Conservation (phyloP, 2,113 vertebrate species). For the Struthio camelus region DNA sequence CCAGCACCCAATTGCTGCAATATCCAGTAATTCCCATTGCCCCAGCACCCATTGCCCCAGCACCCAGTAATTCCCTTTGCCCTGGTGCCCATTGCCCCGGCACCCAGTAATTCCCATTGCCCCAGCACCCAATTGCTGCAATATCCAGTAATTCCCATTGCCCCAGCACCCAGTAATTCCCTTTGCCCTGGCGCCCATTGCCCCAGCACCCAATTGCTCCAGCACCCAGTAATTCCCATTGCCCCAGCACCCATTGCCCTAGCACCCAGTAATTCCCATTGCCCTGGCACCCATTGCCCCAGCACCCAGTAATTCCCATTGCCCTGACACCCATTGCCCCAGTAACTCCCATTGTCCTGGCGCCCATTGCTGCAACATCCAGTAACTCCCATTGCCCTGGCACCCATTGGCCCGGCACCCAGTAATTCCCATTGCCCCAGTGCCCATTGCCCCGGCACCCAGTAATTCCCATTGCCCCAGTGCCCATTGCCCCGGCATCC, state of each 20-base stretch:
- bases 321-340: neutral
- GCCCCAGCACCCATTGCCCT: neutral
- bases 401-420: neutral
- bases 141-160: neutral
- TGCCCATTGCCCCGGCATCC: no score
- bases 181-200: neutral
- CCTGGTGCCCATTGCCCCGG: neutral
- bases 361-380: neutral
- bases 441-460: no score
- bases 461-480: neutral
- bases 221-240: neutral
- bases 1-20: no score
- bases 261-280: neutral
- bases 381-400: slow-evolving; percentile 7
- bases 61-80: no score
- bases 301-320: neutral
- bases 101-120: neutral
- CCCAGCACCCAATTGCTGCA: neutral
- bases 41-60: no score
- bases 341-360: neutral
- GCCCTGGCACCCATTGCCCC: slow-evolving; percentile 7
- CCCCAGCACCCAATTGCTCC: neutral
- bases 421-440: neutral
- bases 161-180: neutral
- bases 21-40: neutral